Evolutionary conservation across 64 coral and sea anemone species (phyloP), one percentile per base, ranked within the genome.

Genomic region (Astreopora myriophthalma): DNA sequence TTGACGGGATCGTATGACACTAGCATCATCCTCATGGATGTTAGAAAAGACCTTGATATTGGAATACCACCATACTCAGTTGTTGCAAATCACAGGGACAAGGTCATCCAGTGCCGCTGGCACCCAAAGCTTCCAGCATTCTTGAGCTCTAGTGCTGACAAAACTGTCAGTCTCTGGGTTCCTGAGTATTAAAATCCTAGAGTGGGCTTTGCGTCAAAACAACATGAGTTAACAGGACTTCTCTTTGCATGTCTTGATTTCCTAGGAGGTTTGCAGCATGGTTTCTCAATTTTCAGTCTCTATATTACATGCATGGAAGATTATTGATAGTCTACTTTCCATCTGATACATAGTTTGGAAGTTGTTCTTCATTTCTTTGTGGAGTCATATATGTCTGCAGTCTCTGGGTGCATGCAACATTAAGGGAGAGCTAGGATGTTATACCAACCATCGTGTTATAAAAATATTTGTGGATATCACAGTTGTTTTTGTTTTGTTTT

Each of bases 81-180:
- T 6, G 94, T 96, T 30, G 97, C 94, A 7, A 81, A 95, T 62
- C 97, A 99, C 76, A 91, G 46, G 10, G 97, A 99, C 65, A 99
- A 99, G 34, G 91, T 99, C 8, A 99, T 99, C 13, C 97, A 99
- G 55, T 99, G 97, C 23, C 90, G 97, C 14, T 99, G 97, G 97
- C 97, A 99, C 70, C 97, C 97, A 23, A 72, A 42, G 34, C 87
- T 90, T 14, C 71, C 81, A 4, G 74, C 82, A 28, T 99, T 99
- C 90, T 79, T 99, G 28, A 95, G 93, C 51, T 93, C 94, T 23
- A 99, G 97, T 96, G 97, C 97, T 12, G 97, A 99, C 71, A 95
- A 81, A 88, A 99, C 90, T 76, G 94, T 88, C 64, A 86, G 68
- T 24, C 85, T 99, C 1, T 99, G 97, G 97, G 86, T 91, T 20